Evolutionary conservation across 2,113 vertebrate species (phyloP), one percentile per base, ranked within the genome.

Genomic region (Gasterosteus nipponicus): DNA sequence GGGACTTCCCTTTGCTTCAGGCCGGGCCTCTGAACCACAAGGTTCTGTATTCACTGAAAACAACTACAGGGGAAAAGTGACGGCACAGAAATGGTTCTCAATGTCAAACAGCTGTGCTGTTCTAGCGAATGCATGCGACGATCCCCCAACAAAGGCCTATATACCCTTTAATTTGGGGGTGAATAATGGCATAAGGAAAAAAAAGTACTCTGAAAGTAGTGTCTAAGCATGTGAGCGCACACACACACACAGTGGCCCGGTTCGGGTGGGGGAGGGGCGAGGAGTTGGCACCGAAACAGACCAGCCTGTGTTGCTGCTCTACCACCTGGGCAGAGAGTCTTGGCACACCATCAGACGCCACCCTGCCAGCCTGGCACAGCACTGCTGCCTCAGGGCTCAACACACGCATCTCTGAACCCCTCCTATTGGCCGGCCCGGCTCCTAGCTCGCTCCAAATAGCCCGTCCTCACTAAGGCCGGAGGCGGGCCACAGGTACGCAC

Each of bases 281-380:
- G 75, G 73, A 86, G 64, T 84, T 94, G 93, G 92, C 91, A 91
- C 68, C 75, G 83, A 90, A 93, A 94, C 92, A 93, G 88, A 89
- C 82, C 84, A 88, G 88, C 78, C 92, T 92, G 90, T 93, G 92
- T 91, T 91, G 89, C 80, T 86, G 81, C 89, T 91, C 89, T 69
- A 88, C 91, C 94, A 93, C 93, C 93, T 93, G 91, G 91, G 89
- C 86, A 89, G 89, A 84, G 80, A 86, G 65, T 89, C 83, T 89
- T 94, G 93, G 93, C 91, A 89, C 83, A 35, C 71, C 92, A 91
- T 94, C 92, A 93, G 89, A 94, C 89, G 46, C 78, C 87, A 74
- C 84, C 86, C 89, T 90, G 92, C 90, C 91, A 91, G 90, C 83
- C 88, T 91, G 89, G 86, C 91, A 85, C 83, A 58, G 78, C 81